phyloP scores from a whole-genome alignment of 2,797 vertebrate species.

The Sebastiscus tertius region DNA sequence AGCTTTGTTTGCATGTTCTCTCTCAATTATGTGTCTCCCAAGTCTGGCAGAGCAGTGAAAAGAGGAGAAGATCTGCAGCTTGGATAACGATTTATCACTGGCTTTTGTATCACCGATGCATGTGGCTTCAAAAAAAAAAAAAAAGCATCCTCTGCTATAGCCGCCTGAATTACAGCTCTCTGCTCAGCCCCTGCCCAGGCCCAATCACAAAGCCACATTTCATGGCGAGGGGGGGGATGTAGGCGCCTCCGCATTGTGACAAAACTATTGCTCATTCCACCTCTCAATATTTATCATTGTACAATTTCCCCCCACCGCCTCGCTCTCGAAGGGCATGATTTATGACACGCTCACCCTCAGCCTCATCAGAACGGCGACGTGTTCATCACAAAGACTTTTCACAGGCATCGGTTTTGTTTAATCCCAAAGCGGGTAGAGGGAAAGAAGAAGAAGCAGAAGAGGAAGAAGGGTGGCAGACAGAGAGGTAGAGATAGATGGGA shows the following conservation, averaged over 20 bases:
- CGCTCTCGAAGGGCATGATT: conserved; percentile 66
- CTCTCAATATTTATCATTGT: conserved; percentile 82
- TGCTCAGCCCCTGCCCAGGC: conserved; percentile 35
- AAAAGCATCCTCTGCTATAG: conserved; percentile 29
- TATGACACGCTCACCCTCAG: conserved; percentile 52
- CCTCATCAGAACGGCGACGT: conserved; percentile 51
- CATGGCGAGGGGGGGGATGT: conserved; percentile 38
- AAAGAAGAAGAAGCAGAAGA: neutral
- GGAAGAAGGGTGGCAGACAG: neutral
- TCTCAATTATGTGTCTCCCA: conserved; percentile 70
- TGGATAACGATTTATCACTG: conserved; percentile 61
- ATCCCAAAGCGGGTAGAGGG: conserved; percentile 46
- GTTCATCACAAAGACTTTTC: conserved; percentile 65
- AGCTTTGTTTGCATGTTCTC: conserved; percentile 76
- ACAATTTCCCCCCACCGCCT: conserved; percentile 58
- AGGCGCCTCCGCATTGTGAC: conserved; percentile 63
- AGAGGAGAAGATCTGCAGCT: conserved; percentile 26
- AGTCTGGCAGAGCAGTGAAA: conserved; percentile 39
- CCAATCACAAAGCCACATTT: conserved; percentile 77
- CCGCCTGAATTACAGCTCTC: conserved; percentile 62
- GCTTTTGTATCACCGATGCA: conserved; percentile 37
- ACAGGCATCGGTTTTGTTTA: conserved; percentile 69
- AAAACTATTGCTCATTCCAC: conserved; percentile 79
- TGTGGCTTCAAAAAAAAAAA: conserved; percentile 38
- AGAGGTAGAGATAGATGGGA: conserved; percentile 42